Evolutionary conservation across 2,113 vertebrate species (phyloP), one percentile per base, ranked within the genome.

Genomic region (Podiceps cristatus): DNA sequence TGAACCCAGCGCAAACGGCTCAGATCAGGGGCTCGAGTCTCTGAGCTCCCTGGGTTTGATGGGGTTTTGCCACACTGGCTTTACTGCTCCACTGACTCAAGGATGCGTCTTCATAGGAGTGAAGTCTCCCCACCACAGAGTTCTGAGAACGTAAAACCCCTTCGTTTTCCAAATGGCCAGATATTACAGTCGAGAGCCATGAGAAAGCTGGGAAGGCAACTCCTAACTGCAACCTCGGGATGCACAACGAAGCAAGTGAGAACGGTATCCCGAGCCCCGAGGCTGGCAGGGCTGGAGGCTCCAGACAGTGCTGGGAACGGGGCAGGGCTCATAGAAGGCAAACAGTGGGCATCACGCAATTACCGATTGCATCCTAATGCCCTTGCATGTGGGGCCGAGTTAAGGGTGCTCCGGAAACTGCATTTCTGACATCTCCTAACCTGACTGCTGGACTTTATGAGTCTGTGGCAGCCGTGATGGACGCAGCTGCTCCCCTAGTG

Each of bases 371-470:
- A 68, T 58, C 68, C 72, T 28, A 80, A 91, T 8, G 47, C 58
- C 55, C 67, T 55, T 5, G 22, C 66, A 94, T 2, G 0, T 19
- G 53, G 35, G 60, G 66, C 12, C 0, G 0, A 88, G 90, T 45
- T 53, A 83, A 11, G 16, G 88, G 88, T 94, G 75, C 75, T 64
- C 8, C 2, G 93, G 90, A 93, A 96, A 96, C 85, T 29, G 42
- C 47, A 66, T 53, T 82, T 68, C 76, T 88, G 77, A 79, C 71
- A 77, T 73, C 59, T 86, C 95, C 75, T 62, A 53, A 78, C 56
- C 60, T 0, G 0, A 94, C 37, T 1, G 0, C 55, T 16, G 62
- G 74, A 75, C 86, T 60, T 55, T 0, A 20, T 0, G 1, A 87
- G 58, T 50, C 59, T 7, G 69, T 6, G 2, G 64, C 69, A 78